A percentile compares a stretch with the other conserved stretches of the same genome.
phyloP scores from a whole-genome alignment of 2,113 vertebrate species.

The Dermatemys mawii region DNA sequence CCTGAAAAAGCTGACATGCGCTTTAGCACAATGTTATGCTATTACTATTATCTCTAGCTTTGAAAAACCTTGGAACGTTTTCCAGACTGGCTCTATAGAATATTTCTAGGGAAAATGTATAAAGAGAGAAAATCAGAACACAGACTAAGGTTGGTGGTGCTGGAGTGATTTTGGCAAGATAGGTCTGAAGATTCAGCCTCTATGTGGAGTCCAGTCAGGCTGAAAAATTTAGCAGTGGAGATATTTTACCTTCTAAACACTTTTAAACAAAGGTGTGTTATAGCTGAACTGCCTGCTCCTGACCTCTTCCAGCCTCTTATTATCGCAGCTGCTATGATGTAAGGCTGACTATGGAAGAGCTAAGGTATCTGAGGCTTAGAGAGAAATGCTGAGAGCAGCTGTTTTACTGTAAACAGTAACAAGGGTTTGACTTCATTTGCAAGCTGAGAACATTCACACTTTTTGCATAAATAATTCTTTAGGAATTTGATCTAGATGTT shows the following conservation, averaged over 20 bases:
- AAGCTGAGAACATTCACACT: slow-evolving; percentile 57
- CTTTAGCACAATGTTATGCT: slow-evolving; percentile 53
- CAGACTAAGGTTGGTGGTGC: slow-evolving; percentile 21
- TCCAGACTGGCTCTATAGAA: slow-evolving; percentile 77
- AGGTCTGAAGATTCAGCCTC: slow-evolving; percentile 55
- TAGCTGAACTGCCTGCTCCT: slow-evolving; percentile 49
- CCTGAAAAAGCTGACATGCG: slow-evolving; percentile 51
- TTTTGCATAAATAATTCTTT: slow-evolving; percentile 54
- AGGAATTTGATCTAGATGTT: slow-evolving; percentile 49
- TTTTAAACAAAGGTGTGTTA: slow-evolving; percentile 68
- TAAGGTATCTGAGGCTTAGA: slow-evolving; percentile 47
- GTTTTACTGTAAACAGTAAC: slow-evolving; percentile 74
- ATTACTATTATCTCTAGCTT: slow-evolving; percentile 75
- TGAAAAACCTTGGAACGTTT: slow-evolving; percentile 75
- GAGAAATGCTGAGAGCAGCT: slow-evolving; percentile 68
- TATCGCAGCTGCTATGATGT: slow-evolving; percentile 66
- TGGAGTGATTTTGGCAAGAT: slow-evolving; percentile 55
- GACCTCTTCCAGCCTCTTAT: slow-evolving; percentile 51
- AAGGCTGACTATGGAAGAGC: slow-evolving; percentile 44
- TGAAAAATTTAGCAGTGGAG: slow-evolving; percentile 54
- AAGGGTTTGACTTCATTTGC: slow-evolving; percentile 63
- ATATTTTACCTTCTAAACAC: slow-evolving; percentile 55
- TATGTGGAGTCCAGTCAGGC: slow-evolving; percentile 56
- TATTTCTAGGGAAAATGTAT: slow-evolving; percentile 76
- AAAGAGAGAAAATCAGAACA: slow-evolving; percentile 36